phyloP scores from a whole-genome alignment of 1,140 invertebrate species.

The Apis cerana region DNA sequence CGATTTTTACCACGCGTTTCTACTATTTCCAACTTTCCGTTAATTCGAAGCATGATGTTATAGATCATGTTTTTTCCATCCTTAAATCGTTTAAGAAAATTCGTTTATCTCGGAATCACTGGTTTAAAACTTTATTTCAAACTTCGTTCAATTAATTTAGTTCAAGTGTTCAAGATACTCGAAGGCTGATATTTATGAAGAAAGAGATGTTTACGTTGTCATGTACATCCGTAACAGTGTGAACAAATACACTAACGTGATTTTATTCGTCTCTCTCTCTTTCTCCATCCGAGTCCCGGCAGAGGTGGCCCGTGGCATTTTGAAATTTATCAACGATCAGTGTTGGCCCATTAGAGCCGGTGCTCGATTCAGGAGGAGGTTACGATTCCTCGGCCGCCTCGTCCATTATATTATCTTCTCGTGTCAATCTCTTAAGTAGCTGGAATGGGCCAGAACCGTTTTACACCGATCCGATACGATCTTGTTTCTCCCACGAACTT shows the following conservation, averaged over 20 bases:
- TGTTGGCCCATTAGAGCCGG: conserved; percentile 66
- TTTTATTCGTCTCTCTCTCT: conserved; percentile 23
- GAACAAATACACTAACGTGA: conserved; percentile 42
- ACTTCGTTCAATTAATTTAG: too few relatives aligned
- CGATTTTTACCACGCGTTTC: not conserved
- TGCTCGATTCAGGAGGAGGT: conserved; percentile 45
- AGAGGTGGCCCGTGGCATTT: conserved; percentile 57
- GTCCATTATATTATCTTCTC: conserved; percentile 67
- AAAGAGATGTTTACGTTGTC: not conserved
- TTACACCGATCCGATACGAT: conserved; percentile 56
- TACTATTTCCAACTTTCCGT: too few relatives aligned
- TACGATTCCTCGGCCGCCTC: conserved; percentile 38
- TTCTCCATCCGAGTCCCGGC: conserved; percentile 45
- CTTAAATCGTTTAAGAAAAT: too few relatives aligned
- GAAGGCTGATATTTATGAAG: not conserved
- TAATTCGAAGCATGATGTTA: too few relatives aligned
- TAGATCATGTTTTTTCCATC: too few relatives aligned
- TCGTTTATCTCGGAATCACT: too few relatives aligned
- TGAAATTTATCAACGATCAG: conserved; percentile 66
- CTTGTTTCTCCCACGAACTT: conserved; percentile 43
- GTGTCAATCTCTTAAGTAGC: conserved; percentile 69
- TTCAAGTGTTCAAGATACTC: too few relatives aligned
- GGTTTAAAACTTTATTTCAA: too few relatives aligned
- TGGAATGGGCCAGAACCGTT: conserved; percentile 61
- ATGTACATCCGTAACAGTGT: not conserved